Evolutionary conservation across 1,140 invertebrate species (phyloP).

Genomic region (Sycophaga agraensis): DNA sequence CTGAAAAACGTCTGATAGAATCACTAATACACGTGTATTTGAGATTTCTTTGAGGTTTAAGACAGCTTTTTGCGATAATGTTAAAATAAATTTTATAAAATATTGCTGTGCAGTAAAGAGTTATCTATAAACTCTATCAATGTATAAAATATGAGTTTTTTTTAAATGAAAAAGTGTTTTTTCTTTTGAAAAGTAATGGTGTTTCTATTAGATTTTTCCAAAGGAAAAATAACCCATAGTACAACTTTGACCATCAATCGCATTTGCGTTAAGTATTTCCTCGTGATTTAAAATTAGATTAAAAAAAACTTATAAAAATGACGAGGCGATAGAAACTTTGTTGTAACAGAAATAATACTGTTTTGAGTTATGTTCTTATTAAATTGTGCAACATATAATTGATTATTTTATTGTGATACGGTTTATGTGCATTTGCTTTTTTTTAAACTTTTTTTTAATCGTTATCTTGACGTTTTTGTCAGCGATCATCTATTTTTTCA

Average conservation of each 20-base stretch:
- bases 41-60: not conserved
- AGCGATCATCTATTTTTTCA: constrained; percentile 20
- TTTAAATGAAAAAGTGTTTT: constrained; percentile 14
- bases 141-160: not conserved
- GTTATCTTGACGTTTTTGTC: constrained; percentile 32
- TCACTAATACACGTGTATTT: constrained; percentile 19
- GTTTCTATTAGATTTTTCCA: constrained; percentile 28
- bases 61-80: constrained; percentile 5
- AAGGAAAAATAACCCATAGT: constrained; percentile 28
- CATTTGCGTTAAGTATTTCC: constrained; percentile 15
- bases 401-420: not conserved
- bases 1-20: constrained; percentile 28
- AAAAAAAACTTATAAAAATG: constrained; percentile 15
- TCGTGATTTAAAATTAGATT: constrained; percentile 9
- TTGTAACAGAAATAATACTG: too few relatives aligned
- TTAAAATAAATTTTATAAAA: constrained; percentile 16
- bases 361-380: too few relatives aligned
- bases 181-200: constrained; percentile 26
- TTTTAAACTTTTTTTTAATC: constrained; percentile 22
- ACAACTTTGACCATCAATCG: constrained; percentile 29
- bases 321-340: constrained; percentile 6
- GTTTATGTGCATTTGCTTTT: not conserved
- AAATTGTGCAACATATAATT: too few relatives aligned
- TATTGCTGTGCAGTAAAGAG: constrained; percentile 23
- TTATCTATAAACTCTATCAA: not conserved